phyloP scores from a whole-genome alignment of 2,797 vertebrate species.

The Liparis tanakae region DNA sequence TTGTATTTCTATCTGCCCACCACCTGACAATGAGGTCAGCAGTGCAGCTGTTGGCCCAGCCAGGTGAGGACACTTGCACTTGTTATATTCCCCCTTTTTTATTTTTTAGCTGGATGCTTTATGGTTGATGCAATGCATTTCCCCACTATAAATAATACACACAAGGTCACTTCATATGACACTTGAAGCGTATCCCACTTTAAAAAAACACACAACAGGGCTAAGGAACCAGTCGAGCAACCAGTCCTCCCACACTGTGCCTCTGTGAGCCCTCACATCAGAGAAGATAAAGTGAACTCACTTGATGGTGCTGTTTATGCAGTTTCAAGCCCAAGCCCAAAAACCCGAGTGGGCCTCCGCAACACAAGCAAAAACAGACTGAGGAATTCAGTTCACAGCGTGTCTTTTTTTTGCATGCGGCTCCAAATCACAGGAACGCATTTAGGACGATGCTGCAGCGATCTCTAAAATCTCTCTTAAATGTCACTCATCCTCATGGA shows the following conservation, averaged over 20 bases:
- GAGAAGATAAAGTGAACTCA: slow-evolving; percentile 51
- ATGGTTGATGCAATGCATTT: not conserved
- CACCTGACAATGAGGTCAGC: slow-evolving; percentile 1
- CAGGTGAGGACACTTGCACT: not conserved
- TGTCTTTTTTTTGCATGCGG: slow-evolving; percentile 43
- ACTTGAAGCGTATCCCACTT: not conserved
- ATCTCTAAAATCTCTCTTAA: slow-evolving; percentile 35
- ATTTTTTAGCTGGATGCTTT: not conserved
- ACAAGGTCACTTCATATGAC: not conserved
- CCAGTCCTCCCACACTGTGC: slow-evolving; percentile 11
- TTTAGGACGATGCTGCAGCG: slow-evolving; percentile 18
- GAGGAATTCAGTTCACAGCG: slow-evolving; percentile 57
- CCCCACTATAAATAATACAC: not conserved
- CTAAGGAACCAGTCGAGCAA: slow-evolving; percentile 9
- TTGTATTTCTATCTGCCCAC: not conserved
- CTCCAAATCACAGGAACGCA: slow-evolving; percentile 37
- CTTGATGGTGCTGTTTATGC: slow-evolving; percentile 31
- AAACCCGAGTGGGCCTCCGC: slow-evolving; percentile 53
- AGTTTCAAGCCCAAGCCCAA: slow-evolving; percentile 2
- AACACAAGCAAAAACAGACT: slow-evolving; percentile 56
- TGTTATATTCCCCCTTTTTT: not conserved
- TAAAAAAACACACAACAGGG: slow-evolving; percentile 3
- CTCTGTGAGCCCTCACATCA: slow-evolving; percentile 44
- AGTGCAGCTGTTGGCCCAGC: not conserved
- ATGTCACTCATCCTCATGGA: slow-evolving; percentile 29